Percentiles rank a stretch among this genome's conserved stretches.
These are phyloP conservation scores for Phrynocephalus guinanensis DNA, from an alignment of 2,797 vertebrate species.

Conservation along the genomic window DNA sequence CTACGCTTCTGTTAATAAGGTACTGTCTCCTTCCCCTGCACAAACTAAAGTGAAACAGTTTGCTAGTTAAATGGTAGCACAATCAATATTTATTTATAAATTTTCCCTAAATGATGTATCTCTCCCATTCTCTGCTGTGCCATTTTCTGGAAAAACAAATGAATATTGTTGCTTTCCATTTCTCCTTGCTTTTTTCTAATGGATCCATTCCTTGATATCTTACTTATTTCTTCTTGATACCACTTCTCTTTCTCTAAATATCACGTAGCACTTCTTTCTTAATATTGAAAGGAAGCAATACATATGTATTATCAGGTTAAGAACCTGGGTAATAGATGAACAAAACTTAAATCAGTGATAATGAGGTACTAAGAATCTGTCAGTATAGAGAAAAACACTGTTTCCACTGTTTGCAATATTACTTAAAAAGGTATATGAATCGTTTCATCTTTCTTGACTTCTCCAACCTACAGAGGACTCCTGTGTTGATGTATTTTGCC, in stretches of 20 bases:
- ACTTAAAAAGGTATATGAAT: not conserved
- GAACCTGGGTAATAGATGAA: slow-evolving; percentile 35
- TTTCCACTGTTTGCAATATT: slow-evolving; percentile 5
- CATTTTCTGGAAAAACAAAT: slow-evolving; percentile 44
- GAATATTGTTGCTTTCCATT: not conserved
- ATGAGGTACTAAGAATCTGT: not conserved
- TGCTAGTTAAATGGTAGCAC: not conserved
- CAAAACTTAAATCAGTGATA: slow-evolving; percentile 15
- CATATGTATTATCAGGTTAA: slow-evolving; percentile 16
- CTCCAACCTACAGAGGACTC: accelerated
- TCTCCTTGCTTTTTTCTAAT: slow-evolving; percentile 34
- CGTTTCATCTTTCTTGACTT: slow-evolving; percentile 9
- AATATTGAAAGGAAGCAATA: not conserved
- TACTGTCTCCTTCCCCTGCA: not conserved
- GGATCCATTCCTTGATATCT: slow-evolving; percentile 22
- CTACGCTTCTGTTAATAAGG: too few relatives aligned
- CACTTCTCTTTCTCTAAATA: slow-evolving; percentile 36
- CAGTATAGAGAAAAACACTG: not conserved
- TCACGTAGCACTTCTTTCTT: slow-evolving; percentile 22
- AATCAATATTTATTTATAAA: not conserved
- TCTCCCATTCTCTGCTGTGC: not conserved
- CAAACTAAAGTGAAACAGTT: not conserved
- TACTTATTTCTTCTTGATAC: slow-evolving; percentile 34
- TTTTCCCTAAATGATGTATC: not conserved
- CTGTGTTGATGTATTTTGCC: not conserved